Evolutionary conservation across 2,113 vertebrate species (phyloP).

Genomic region (Anthoscopus minutus): DNA sequence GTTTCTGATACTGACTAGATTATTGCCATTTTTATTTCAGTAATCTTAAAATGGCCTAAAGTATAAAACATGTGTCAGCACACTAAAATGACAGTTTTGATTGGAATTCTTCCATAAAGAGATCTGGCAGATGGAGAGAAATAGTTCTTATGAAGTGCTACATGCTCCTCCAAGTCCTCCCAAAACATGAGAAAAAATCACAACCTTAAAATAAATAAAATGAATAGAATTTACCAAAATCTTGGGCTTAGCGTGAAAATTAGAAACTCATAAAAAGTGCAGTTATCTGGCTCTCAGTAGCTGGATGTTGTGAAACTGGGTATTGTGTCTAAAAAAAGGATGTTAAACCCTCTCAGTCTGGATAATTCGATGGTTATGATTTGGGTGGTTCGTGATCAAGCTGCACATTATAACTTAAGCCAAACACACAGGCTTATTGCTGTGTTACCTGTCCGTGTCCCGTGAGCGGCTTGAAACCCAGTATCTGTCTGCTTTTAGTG

Average conservation of each 20-base stretch:
- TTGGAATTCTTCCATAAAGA: background rate
- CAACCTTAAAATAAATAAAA: background rate
- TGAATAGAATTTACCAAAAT: background rate
- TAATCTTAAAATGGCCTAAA: background rate
- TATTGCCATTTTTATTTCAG: background rate
- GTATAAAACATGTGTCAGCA: background rate
- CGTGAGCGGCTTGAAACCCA: background rate
- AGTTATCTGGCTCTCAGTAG: background rate
- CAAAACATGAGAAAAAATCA: background rate
- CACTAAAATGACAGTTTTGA: background rate
- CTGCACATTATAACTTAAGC: background rate
- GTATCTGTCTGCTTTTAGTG: background rate
- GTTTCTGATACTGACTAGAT: background rate
- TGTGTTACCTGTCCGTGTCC: background rate
- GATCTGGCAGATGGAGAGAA: background rate
- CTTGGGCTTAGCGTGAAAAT: background rate
- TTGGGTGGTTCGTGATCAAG: background rate
- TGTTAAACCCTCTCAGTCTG: background rate
- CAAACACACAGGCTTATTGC: background rate
- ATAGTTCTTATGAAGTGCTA: background rate
- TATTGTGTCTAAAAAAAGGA: background rate
- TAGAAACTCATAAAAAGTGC: background rate
- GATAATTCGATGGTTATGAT: background rate
- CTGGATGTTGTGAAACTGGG: background rate
- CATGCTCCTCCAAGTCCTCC: background rate